These are phyloP conservation scores for Ctenochaetus hawaiiensis DNA, from an alignment of 2,797 vertebrate genomes.

Conservation along the genomic window DNA sequence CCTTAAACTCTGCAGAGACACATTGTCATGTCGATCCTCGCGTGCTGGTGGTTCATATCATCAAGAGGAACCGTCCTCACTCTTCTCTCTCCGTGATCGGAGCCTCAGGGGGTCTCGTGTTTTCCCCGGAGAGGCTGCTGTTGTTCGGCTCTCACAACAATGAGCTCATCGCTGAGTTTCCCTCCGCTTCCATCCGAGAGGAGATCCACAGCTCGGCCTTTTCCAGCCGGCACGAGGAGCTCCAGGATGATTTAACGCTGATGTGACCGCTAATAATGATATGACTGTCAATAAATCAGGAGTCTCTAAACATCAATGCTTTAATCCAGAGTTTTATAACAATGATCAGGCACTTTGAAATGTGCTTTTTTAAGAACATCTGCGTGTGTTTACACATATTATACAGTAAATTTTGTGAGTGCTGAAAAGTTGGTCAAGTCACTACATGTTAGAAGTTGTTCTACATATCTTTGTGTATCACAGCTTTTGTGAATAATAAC, in stretches of 20 bases:
- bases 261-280: slow-evolving; percentile 18
- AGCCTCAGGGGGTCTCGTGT: slow-evolving; percentile 72
- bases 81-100: slow-evolving; percentile 62
- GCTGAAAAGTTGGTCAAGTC: too few relatives aligned
- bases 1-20: slow-evolving; percentile 28
- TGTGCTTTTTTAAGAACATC: not conserved
- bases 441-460: not conserved
- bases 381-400: not conserved
- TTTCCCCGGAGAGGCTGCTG: slow-evolving; percentile 55
- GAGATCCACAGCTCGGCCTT: slow-evolving; percentile 43
- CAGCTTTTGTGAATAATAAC: not conserved
- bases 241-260: slow-evolving; percentile 19
- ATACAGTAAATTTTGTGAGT: not conserved
- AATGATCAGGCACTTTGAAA: not conserved
- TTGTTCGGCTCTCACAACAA: slow-evolving; percentile 81
- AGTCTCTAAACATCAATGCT: not conserved
- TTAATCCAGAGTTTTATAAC: not conserved
- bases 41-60: slow-evolving; percentile 59
- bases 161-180: slow-evolving; percentile 77
- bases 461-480: not conserved
- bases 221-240: slow-evolving; percentile 28
- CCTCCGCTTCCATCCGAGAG: slow-evolving; percentile 50
- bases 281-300: slow-evolving; percentile 26
- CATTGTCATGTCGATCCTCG: slow-evolving; percentile 32
- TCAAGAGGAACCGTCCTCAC: slow-evolving; percentile 64